phyloP scores from a whole-genome alignment of 2,888 invertebrate genomes.

The Brachyptera putata region DNA sequence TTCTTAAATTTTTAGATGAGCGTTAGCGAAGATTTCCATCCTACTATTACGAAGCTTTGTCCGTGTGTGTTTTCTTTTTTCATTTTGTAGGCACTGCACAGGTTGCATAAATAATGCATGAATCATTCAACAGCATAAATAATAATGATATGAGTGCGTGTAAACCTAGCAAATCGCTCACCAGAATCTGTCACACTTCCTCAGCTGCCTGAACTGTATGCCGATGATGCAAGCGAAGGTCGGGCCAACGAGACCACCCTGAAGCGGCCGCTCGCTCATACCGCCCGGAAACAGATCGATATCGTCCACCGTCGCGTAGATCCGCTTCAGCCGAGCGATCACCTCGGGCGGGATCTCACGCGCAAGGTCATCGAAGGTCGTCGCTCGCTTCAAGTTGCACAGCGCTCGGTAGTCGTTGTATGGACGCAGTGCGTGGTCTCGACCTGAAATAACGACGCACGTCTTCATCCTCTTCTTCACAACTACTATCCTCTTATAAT shows the following conservation, averaged over 20 bases:
- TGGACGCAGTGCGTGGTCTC: conserved; percentile 84
- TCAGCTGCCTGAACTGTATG: conserved; percentile 83
- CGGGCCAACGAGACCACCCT: conserved; percentile 89
- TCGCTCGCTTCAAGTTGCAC: conserved; percentile 82
- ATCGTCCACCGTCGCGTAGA: conserved; percentile 88
- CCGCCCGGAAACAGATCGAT: conserved; percentile 95
- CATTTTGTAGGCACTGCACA: too few species aligned
- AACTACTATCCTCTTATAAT: too few species aligned
- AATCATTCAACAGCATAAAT: too few species aligned
- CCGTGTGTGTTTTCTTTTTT: too few species aligned
- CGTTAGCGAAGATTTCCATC: too few species aligned
- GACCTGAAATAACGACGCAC: conserved; percentile 45
- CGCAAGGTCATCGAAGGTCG: conserved; percentile 78
- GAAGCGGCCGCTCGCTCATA: conserved; percentile 75
- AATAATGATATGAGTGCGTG: too few species aligned
- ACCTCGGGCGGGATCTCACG: conserved; percentile 78
- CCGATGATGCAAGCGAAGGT: conserved; percentile 94
- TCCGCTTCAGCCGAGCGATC: conserved; percentile 61
- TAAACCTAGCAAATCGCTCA: too few species aligned
- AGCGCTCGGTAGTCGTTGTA: conserved; percentile 88
- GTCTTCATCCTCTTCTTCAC: too few species aligned
- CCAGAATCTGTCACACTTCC: conserved; percentile 95
- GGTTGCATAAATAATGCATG: too few species aligned
- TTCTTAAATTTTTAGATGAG: too few species aligned
- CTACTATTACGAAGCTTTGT: too few species aligned